phyloP scores from a whole-genome alignment of 2,797 vertebrate species.

The Myotis daubentonii region DNA sequence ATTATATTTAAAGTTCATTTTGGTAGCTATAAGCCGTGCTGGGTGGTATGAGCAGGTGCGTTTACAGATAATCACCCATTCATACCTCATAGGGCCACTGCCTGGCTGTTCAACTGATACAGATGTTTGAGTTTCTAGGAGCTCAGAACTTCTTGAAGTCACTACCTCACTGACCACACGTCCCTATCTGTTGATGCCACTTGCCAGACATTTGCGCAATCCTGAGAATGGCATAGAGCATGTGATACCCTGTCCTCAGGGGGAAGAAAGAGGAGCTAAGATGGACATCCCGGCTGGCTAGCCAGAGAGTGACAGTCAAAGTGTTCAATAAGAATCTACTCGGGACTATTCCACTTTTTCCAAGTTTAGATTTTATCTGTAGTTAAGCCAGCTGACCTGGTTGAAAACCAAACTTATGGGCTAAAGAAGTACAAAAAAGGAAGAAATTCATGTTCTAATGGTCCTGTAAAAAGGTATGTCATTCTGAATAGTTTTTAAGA shows the following conservation, averaged over 20 bases:
- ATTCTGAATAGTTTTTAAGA: not conserved
- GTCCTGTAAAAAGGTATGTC: not conserved
- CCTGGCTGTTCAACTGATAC: not conserved
- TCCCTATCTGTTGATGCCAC: not conserved
- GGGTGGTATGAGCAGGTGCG: not conserved
- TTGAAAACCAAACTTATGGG: not conserved
- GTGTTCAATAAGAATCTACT: not conserved
- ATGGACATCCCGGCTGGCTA: not conserved
- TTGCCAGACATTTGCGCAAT: not conserved
- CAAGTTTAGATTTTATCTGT: not conserved
- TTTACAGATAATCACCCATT: not conserved
- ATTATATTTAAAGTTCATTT: fast-evolving
- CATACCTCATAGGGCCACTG: not conserved
- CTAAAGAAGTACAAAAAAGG: not conserved
- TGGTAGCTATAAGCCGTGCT: not conserved
- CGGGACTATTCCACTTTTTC: too few relatives aligned
- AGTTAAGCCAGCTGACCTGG: not conserved
- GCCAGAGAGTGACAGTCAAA: not conserved
- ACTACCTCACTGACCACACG: not conserved
- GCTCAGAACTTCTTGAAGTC: not conserved
- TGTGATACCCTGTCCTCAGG: not conserved
- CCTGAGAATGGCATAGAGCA: not conserved
- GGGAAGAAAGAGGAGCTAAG: too few relatives aligned
- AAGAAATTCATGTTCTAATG: not conserved
- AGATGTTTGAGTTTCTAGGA: not conserved